Conservation (phyloP, 2,888 invertebrate species). For the Polyommatus iphigenia region DNA sequence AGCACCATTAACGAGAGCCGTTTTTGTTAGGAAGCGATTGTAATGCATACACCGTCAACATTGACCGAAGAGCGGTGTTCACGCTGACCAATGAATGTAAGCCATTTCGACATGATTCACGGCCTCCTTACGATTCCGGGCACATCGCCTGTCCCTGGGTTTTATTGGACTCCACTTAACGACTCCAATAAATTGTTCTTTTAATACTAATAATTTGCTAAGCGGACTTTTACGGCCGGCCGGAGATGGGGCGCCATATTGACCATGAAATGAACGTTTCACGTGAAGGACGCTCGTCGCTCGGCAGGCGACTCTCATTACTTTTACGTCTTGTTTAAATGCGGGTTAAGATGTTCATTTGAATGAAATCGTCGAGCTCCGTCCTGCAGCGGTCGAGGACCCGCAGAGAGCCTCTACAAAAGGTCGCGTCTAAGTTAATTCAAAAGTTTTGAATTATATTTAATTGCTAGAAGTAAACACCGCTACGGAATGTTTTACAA, state of each 20-base stretch:
- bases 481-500: not conserved
- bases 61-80: not conserved
- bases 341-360: not conserved
- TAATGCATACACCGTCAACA: not conserved
- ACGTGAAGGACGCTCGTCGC: not conserved
- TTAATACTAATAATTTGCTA: slow-evolving; percentile 25
- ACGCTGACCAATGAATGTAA: not conserved
- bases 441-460: not conserved
- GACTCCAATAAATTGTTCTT: slow-evolving; percentile 25
- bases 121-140: not conserved
- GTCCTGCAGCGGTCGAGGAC: no score
- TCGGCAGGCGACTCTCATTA: not conserved
- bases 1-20: no score
- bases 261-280: not conserved
- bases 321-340: slow-evolving; percentile 10
- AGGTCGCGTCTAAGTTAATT: not conserved
- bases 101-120: not conserved
- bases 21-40: not conserved
- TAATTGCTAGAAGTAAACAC: not conserved
- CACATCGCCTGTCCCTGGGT: not conserved
- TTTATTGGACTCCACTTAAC: slow-evolving; percentile 27
- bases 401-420: no score
- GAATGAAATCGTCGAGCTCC: not conserved
- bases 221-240: slow-evolving; percentile 8
- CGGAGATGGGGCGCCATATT: slow-evolving; percentile 3